Percentiles rank a stretch among this genome's conserved stretches.
phyloP scores from a whole-genome alignment of 92 coral and sea anemone species.

The Galaxea fascicularis region DNA sequence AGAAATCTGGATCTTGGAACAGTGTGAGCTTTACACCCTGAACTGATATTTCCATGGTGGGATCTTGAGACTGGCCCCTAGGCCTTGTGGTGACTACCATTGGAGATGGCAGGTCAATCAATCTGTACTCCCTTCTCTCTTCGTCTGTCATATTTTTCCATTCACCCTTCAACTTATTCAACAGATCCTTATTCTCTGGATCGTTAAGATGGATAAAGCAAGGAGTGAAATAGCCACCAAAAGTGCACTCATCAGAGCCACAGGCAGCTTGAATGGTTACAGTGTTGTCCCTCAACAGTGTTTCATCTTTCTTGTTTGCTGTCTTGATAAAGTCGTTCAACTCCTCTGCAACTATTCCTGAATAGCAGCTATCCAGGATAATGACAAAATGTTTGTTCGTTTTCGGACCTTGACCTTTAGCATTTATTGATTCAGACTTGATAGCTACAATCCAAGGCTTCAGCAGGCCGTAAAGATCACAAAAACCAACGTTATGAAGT shows the following conservation, averaged over 20 bases:
- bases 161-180: slow-evolving; percentile 21
- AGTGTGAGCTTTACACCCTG: too few relatives aligned
- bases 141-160: slow-evolving; percentile 55
- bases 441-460: slow-evolving; percentile 71
- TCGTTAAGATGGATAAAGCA: slow-evolving; percentile 60
- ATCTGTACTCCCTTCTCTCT: slow-evolving; percentile 22
- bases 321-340: slow-evolving; percentile 21
- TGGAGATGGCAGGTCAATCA: slow-evolving; percentile 58
- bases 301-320: not conserved
- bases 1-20: too few relatives aligned
- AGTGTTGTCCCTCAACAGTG: slow-evolving; percentile 44
- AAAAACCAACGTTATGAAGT: slow-evolving; percentile 62
- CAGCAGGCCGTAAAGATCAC: slow-evolving; percentile 70
- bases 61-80: too few relatives aligned
- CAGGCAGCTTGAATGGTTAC: slow-evolving; percentile 82
- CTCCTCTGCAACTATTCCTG: slow-evolving; percentile 67
- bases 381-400: slow-evolving; percentile 71
- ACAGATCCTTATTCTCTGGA: slow-evolving; percentile 23
- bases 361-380: slow-evolving; percentile 72
- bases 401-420: not conserved
- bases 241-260: slow-evolving; percentile 44
- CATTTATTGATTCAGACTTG: slow-evolving; percentile 30
- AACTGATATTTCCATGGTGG: too few relatives aligned
- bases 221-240: slow-evolving; percentile 77
- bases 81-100: slow-evolving; percentile 47